These are phyloP conservation scores for Lochmaea crataegi DNA, from an alignment of 2,888 invertebrate genomes.

Conservation along the genomic window DNA sequence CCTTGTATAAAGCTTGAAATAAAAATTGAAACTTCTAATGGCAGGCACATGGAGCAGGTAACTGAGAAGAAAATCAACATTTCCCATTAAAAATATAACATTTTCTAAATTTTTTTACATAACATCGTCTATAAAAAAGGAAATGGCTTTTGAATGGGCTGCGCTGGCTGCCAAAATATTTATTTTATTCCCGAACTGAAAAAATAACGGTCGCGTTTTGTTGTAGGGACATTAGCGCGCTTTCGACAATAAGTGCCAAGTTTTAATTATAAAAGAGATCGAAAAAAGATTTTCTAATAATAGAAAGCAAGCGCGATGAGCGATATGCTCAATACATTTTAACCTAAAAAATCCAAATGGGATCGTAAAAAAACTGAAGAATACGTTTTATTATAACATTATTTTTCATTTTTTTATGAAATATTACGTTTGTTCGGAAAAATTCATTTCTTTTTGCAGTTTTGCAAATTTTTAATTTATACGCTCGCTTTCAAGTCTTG, in stretches of 20 bases:
- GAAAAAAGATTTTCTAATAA: slow-evolving; percentile 38
- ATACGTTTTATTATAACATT: too few species aligned
- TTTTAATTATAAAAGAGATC: slow-evolving; percentile 39
- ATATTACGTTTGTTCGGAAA: too few species aligned
- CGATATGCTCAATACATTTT: neutral
- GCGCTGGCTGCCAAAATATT: slow-evolving; percentile 33
- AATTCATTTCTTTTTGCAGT: too few species aligned
- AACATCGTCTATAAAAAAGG: neutral
- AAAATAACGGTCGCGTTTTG: slow-evolving; percentile 25
- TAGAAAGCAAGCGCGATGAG: slow-evolving; percentile 11
- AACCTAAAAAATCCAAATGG: neutral
- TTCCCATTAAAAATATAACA: neutral
- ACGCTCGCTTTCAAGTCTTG: too few species aligned
- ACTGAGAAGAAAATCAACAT: neutral
- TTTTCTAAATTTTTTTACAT: neutral
- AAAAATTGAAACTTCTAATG: too few species aligned
- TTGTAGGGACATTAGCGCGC: slow-evolving; percentile 24
- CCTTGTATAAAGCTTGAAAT: too few species aligned
- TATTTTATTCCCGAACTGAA: slow-evolving; percentile 14
- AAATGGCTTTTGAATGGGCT: slow-evolving; percentile 6
- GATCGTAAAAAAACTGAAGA: too few species aligned
- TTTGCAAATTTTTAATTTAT: too few species aligned
- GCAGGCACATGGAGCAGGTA: neutral
- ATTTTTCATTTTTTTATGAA: too few species aligned
- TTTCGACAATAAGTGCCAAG: slow-evolving; percentile 43